These are phyloP conservation scores for Otolemur garnettii DNA, from an alignment of 2,113 vertebrate genomes.

Conservation along the genomic window DNA sequence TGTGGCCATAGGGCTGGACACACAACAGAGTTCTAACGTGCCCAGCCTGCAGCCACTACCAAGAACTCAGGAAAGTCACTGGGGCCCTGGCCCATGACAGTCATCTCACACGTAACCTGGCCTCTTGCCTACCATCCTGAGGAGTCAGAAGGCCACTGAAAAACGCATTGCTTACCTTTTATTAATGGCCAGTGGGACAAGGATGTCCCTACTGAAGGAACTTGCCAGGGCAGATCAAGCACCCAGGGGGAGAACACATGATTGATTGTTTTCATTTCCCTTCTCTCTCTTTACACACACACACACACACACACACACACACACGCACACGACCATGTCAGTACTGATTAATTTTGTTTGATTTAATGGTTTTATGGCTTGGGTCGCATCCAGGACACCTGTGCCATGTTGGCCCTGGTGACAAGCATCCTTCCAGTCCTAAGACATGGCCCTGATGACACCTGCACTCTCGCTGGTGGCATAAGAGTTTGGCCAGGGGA, in stretches of 20 bases:
- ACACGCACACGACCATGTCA: neutral
- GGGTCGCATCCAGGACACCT: neutral
- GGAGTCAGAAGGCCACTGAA: neutral
- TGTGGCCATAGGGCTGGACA: neutral
- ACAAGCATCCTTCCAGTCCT: neutral
- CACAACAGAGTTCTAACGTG: neutral
- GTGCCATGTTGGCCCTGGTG: neutral
- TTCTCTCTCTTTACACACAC: neutral
- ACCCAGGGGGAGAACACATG: rapidly evolving
- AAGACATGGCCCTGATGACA: neutral
- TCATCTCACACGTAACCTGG: neutral
- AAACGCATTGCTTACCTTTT: neutral
- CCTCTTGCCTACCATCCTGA: neutral
- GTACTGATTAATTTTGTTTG: neutral
- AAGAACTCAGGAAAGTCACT: neutral
- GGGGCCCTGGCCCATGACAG: rapidly evolving
- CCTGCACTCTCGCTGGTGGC: rapidly evolving
- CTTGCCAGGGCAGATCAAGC: neutral
- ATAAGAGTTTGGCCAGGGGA: rapidly evolving
- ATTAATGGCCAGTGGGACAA: neutral
- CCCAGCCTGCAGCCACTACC: neutral
- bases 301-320: neutral
- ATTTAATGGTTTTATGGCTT: neutral
- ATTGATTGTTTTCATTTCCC: neutral
- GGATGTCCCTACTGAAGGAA: neutral